Evolutionary conservation across 2,888 invertebrate species (phyloP), one percentile per base, ranked within the genome.

Genomic region (Lottia scabra): DNA sequence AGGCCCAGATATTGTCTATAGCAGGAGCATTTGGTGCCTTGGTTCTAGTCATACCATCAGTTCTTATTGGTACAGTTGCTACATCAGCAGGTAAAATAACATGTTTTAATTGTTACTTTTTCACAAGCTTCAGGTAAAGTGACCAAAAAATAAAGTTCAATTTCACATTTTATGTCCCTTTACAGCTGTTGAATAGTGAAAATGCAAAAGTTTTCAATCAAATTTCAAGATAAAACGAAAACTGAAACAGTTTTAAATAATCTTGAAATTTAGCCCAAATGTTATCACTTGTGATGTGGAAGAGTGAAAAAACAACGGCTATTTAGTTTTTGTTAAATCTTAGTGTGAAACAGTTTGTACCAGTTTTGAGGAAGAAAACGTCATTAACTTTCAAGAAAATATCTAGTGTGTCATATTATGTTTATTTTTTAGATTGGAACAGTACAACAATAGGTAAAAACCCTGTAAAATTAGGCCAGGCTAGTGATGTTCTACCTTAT

Each of bases 41-140:
- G 0, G 48, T 86, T 6, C 75, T 87, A n/a, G 87, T 84, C 6
- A 75, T 87, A 23, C 88, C 88, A 2, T 82, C 88, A 8, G 72
- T 87, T n/a, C 74, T 87, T 15, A 81, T 87, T 48, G 88, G 88
- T 4, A 84, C 84, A 16, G 84, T 82, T 13, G 83, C 82, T 3
- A 77, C 77, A 16, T 75, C 79, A 71, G 85, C 87, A 30, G 83
- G 88, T 87, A 77, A 1, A 38, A 10, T 38, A 38, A 38, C 10
- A 38, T 38, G 10, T 38, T 38, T 38, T 38, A 10, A 4, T 38
- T 1, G 38, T 6, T 8, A 38, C 10, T 38, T 38, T 38, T 10
- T 38, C 8, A 38, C 38, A 38, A 38, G 38, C n/a, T n/a, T n/a
- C n/a, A n/a, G n/a, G n/a, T n/a, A n/a, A n/a, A n/a, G n/a, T n/a